Evolutionary conservation across 2,113 vertebrate genomes (phyloP), one percentile per base, ranked within the genome.

Genomic region (Labeo rohita): DNA sequence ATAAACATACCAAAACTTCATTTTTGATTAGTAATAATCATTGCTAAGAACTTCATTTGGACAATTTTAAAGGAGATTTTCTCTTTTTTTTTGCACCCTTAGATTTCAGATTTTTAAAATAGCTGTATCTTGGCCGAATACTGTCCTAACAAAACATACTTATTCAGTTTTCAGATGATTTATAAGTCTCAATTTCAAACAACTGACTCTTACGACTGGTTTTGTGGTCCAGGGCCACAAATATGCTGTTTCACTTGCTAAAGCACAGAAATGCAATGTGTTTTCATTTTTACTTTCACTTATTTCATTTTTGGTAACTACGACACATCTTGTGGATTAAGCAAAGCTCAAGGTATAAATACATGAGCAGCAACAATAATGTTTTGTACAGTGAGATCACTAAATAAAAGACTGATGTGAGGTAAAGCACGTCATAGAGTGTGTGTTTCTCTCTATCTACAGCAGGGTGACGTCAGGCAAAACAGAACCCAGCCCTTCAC

Each of bases 401-500:
- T 5, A 8, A 1, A 3, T 50, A 73, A 12, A 7, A 77, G 16
- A 18, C 39, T 47, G 6, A 0, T 45, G 23, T 56, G 59, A 66
- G 8, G 70, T 43, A n/a, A 52, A 73, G 15, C 50, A 79, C 47
- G 21, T 47, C 66, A 68, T 16, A 45, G 21, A 13, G 28, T 76
- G 49, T 16, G 47, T 59, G 52, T 63, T 21, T 23, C 18, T 66
- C 45, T 15, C 9, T 21, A 10, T 54, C 73, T 65, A 65, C 85
- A 83, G 61, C 84, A 80, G 86, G 80, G 86, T 89, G 88, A 89
- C 88, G 88, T 89, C 76, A 89, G 83, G 70, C 78, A 78, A 52
- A 85, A 83, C 50, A 87, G 66, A 10, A 59, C 85, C 70, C 56
- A 86, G 86, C 75, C 80, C 86, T 86, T 83, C 70, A 18, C 18